phyloP scores from a whole-genome alignment of 2,113 vertebrate genomes.

The Cranoglanis bouderius region DNA sequence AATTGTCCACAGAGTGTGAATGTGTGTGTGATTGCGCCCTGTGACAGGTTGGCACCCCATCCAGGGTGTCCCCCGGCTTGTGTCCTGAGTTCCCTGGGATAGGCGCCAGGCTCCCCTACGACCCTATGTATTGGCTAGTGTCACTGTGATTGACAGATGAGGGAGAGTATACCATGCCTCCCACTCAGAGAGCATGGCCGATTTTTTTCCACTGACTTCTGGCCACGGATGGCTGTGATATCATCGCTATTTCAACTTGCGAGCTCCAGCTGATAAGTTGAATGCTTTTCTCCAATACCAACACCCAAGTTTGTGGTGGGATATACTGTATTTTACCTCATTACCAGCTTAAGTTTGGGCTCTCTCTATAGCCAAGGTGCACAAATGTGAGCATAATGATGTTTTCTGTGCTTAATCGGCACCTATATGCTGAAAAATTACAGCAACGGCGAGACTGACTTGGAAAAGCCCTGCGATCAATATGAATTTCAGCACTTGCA shows the following conservation, averaged over 20 bases:
- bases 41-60: too few species aligned
- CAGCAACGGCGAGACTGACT: background rate
- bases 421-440: background rate
- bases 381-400: background rate
- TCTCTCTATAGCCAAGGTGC: background rate
- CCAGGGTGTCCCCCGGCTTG: too few species aligned
- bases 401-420: background rate
- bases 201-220: background rate
- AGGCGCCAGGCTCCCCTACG: too few species aligned
- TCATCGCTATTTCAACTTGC: background rate
- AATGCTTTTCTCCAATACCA: background rate
- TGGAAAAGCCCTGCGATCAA: background rate
- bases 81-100: too few species aligned
- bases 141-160: background rate
- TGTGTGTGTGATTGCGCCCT: too few species aligned
- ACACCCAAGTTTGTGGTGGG: background rate
- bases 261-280: background rate
- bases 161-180: background rate
- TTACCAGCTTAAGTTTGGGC: background rate
- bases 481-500: constrained; percentile 12
- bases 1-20: too few species aligned
- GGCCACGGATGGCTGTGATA: background rate
- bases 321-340: background rate
- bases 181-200: background rate
- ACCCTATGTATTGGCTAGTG: background rate